Evolutionary conservation across 2,888 invertebrate species (phyloP), one percentile per base, ranked within the genome.

Genomic region (Atrina japonica): DNA sequence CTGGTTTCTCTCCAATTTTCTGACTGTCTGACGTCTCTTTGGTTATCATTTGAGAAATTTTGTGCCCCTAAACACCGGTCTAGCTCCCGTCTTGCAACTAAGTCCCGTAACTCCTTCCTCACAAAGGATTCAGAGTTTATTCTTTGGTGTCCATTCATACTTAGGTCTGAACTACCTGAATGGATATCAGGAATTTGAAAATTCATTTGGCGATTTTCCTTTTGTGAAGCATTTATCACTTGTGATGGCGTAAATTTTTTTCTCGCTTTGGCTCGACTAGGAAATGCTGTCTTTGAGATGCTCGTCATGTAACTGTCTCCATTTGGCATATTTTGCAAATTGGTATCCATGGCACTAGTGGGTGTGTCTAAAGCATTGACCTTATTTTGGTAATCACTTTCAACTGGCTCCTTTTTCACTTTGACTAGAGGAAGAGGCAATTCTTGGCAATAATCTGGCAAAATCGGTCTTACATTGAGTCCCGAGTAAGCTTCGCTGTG

Each of bases 381-480:
- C 40, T 47, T 55, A 9, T 63, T 35, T 16, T 27, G 23, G 47
- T 66, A 66, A 35, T 43, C 64, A 9, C 27, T 40, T 40, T 78
- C 76, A 11, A 45, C 45, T 14, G 78, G 77, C 58, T 82, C 80
- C 50, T 76, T 77, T 53, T 82, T 82, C 6, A 82, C 70, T 66
- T 72, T 79, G 74, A 80, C 78, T 71, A 80, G 75, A 61, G 77
- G 72, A 41, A 78, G 75, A 40, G 80, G 77, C 41, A 79, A 47
- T 45, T 75, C 74, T 43, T 69, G 73, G 30, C 60, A 65, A 27
- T 43, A 65, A 41, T 53, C 41, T n/a, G 43, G 45, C 45, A 53
- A 69, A 30, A 55, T 69, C 65, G 27, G 66, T 50, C 18, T 41
- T 58, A 40, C 68, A 56, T 23, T 55, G 29, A 18, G 63, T 56